Base-by-base conservation (phyloP, 2,113 vertebrate species). In the Oriolus oriolus region DNA sequence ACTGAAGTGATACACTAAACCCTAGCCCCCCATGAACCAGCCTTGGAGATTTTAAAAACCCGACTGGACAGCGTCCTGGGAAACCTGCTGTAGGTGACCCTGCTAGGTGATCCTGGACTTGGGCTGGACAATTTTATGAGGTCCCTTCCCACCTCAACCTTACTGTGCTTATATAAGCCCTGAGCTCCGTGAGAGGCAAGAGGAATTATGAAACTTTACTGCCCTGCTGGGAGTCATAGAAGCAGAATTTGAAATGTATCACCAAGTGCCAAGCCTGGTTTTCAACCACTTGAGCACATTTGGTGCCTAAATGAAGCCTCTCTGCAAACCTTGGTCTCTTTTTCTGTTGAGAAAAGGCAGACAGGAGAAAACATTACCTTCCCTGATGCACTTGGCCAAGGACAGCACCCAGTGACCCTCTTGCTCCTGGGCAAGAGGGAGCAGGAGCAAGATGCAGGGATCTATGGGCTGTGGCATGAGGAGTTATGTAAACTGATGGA, bases 31-130 rank as follows among this genome's bases (percentile, higher is more conserved):
- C 56, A 8, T 53, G 37, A 84, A 57, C 30, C 37, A 73, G 14
- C 52, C n/a, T 12, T 74, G 41, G 66, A 53, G 18, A 65, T 41
- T 44, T 2, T 7, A 35, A 77, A 85, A 83, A 10, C 23, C 10
- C 0, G 0, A 11, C 31, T 50, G 54, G 52, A 78, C 27, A 41
- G 28, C 1, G 6, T 80, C 4, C 21, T 69, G 50, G 47, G 35
- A 59, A 71, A 39, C 41, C n/a, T 74, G n/a, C 56, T 75, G 5
- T 37, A 37, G 13, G 33, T 68, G 54, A 45, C 20, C 33, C 59
- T 76, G 50, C 45, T 52, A 44, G 49, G 39, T 50, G 26, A 65
- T 18, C 17, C 27, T 52, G 24, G 53, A 23, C 30, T 89, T 76
- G 49, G 35, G 21, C 12, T 13, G 3, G 23, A 31, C 0, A 0